Base-by-base conservation (phyloP, 1,140 invertebrate species). In the Saccostrea cuccullata region DNA sequence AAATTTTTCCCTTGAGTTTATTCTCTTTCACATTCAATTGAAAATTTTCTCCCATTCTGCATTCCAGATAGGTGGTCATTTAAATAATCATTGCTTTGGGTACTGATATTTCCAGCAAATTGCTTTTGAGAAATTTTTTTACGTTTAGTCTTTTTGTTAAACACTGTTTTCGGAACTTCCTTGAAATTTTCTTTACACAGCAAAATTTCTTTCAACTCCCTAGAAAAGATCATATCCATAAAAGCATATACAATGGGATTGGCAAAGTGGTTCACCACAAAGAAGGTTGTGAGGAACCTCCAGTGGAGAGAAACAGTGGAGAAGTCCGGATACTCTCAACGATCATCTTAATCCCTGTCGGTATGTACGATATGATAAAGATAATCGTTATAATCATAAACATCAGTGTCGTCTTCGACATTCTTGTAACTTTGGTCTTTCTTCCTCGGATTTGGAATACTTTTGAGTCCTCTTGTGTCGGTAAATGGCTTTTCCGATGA, bases 241-340 rank as follows among this genome's bases (percentile, higher is more conserved):
- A 84, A 84, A 4, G 40, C 83, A 84, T 84, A 84, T 20, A 84
- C 55, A 55, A 84, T 17, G 15, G 83, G 83, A 84, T 84, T 84
- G 30, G 47, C 55, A 15, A 84, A 47, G n/a, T 84, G 30, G 40
- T 84, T 84, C 1, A 84, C 55, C 20, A 84, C 47, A 55, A n/a
- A 56, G 8, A 84, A 6, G 8, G 47, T 47, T 6, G 47, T 47
- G 47, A 47, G 47, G 47, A 47, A 47, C 9, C 47, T 47, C 47
- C 47, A 47, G 5, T 8, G 47, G 0, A 47, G 47, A 6, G 47
- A 47, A 2, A 47, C 47, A 47, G 47, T 47, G 9, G 47, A 47
- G 23, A 20, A 20, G 12, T 17, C 40, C 1, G 17, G 36, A 84
- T 30, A 8, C 83, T 40, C n/a, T 84, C 83, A 20, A 56, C 15